phyloP scores from a whole-genome alignment of 2,113 vertebrate species.

The Otolemur garnettii region DNA sequence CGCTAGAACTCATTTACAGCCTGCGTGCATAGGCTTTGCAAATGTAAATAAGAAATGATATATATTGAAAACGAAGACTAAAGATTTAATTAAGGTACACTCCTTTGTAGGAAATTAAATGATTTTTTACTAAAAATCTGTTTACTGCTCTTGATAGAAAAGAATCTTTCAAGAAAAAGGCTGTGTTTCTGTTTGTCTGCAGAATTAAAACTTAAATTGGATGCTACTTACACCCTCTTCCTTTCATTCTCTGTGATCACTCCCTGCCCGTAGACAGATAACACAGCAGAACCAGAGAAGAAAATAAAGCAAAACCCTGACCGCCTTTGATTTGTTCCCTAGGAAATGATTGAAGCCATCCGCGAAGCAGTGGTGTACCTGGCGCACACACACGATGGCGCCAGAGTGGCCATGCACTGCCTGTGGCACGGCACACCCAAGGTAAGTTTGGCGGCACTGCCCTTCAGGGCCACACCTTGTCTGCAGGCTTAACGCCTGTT shows the following conservation, averaged over 20 bases:
- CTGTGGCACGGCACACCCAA: slow-evolving; percentile 98
- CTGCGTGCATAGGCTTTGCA: slow-evolving; percentile 1
- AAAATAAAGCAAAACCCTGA: not conserved
- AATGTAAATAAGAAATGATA: slow-evolving; percentile 8
- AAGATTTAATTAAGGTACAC: not conserved
- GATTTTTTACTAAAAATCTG: not conserved
- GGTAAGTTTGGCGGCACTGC: slow-evolving; percentile 83
- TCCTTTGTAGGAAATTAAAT: slow-evolving; percentile 29
- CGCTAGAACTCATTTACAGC: not conserved
- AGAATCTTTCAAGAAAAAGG: not conserved
- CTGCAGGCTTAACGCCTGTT: not conserved
- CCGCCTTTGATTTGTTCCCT: slow-evolving; percentile 66
- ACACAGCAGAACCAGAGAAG: not conserved
- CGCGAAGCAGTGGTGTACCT: slow-evolving; percentile 96
- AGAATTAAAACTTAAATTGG: not conserved
- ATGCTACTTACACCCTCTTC: not conserved
- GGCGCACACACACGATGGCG: slow-evolving; percentile 96
- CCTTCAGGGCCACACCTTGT: not conserved
- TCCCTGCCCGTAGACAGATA: not conserved
- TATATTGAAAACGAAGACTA: not conserved
- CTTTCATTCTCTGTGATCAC: not conserved
- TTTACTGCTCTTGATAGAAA: not conserved
- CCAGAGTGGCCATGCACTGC: slow-evolving; percentile 96
- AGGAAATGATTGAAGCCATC: slow-evolving; percentile 98
- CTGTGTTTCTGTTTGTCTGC: not conserved